Evolutionary conservation across 2,113 vertebrate genomes (phyloP), one percentile per base, ranked within the genome.

Genomic region (Geococcyx californianus): DNA sequence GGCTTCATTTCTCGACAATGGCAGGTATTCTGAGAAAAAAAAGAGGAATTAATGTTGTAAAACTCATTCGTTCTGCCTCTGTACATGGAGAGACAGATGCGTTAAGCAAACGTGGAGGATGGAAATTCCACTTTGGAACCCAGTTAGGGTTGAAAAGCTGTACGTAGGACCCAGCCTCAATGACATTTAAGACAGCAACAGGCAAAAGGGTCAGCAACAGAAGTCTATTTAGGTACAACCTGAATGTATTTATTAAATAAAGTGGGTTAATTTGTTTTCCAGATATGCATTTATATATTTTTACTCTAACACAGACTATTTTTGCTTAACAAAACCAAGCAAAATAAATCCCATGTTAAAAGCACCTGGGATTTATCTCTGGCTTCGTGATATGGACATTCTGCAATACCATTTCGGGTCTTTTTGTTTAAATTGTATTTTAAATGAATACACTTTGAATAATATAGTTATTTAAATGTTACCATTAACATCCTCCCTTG

Each of bases 251-350:
- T 45, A 72, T 52, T 84, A 56, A 82, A 75, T 34, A 76, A 84
- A 81, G 14, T 36, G 6, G 4, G 10, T 92, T 54, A 77, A 18
- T 33, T 89, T 90, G 82, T 54, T 73, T 90, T 70, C 76, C 87
- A 90, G 93, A 63, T n/a, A 80, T 1, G 1, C 31, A 67, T 72
- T 90, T 73, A 60, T 28, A 13, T 8, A 11, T 44, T 85, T 85
- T 93, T 47, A 73, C 23, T 83, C 55, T 64, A 70, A 59, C 24
- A 49, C 10, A 85, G 12, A 58, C 18, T 36, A 73, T 38, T 95
- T 89, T 75, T 90, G 67, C 23, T 63, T 84, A 75, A 90, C 38
- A 81, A 95, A 96, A 81, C 45, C 69, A 89, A 77, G n/a, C 51
- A 90, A 90, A 94, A 58, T n/a, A 88, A 90, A 88, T 47, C 6